Base-by-base conservation (phyloP, 2,113 vertebrate species). In the Arvicanthis niloticus region DNA sequence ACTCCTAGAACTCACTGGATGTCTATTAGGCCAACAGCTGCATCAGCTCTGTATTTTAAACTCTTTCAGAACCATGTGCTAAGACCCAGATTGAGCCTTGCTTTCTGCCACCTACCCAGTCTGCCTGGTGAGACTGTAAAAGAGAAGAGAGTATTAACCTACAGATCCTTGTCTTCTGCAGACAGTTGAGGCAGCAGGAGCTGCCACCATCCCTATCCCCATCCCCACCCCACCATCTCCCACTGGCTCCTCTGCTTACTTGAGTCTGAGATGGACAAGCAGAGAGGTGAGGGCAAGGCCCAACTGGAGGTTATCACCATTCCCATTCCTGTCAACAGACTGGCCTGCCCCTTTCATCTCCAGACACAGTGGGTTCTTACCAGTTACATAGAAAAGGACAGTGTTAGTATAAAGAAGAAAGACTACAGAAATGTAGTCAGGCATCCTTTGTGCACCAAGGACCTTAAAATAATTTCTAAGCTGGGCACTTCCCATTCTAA, bases 381-480 rank as follows among this genome's bases (percentile, higher is more conserved):
- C 7, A 42, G 58, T n/a, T n/a, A 16, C 53, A 0, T 1, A 56
- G 77, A 58, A 53, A 93, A 86, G 48, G 62, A 34, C 12, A 3
- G 11, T 16, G 31, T 86, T 48, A 70, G 0, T 42, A 15, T 51
- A 10, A 7, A 89, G 12, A 8, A 12, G 21, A 15, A 2, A 48
- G 12, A 62, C 91, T 60, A 10, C 48, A n/a, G 62, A 82, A 81
- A 48, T 24, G 2, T 9, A 12, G 29, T 22, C 21, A 48, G 6
- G 17, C 7, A 7, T 48, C 62, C 88, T 42, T 45, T 34, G 67
- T 17, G 65, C 91, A 87, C 77, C 29, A 65, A 34, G 31, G 67
- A 45, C 56, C 78, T 94, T 93, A 67, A 97, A 95, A 93, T 94
- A 88, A 75, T 91, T 81, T 84, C 93, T 85, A 90, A 82, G 26